phyloP scores from a whole-genome alignment of 2,797 vertebrate species.

The Pelodytes ibericus region DNA sequence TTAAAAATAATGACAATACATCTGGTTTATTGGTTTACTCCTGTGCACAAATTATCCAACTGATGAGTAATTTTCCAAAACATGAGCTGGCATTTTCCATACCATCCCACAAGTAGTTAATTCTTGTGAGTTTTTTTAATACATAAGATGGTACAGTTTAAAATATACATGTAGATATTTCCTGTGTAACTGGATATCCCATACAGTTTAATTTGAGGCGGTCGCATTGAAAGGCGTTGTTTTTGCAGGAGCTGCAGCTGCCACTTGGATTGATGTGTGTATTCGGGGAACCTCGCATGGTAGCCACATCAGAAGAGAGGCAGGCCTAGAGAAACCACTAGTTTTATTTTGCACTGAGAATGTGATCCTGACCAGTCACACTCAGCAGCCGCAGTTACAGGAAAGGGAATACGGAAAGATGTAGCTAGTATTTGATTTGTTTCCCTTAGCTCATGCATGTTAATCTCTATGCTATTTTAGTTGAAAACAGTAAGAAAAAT shows the following conservation, averaged over 20 bases:
- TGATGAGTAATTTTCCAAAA: no score
- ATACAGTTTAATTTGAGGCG: background rate
- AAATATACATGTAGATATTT: background rate
- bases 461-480: conserved; percentile 28
- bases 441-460: background rate
- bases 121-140: no score
- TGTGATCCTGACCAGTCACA: conserved; percentile 61
- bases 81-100: no score
- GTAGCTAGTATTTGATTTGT: background rate
- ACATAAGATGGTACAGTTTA: no score
- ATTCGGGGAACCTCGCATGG: conserved; percentile 59
- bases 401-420: background rate
- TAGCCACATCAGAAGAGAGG: conserved; percentile 60
- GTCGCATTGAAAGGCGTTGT: conserved; percentile 11
- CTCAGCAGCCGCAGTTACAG: no score
- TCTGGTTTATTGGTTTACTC: no score
- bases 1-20: no score
- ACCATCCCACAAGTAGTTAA: no score
- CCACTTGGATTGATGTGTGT: conserved; percentile 27
- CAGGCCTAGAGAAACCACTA: conserved; percentile 59
- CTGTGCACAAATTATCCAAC: no score
- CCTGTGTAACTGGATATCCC: conserved; percentile 1
- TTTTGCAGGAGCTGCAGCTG: conserved; percentile 26
- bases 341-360: conserved; percentile 65
- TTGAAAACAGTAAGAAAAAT: conserved; percentile 32